Percentiles rank a stretch among this genome's conserved stretches.
Evolutionary conservation across 30 jellyfish, hydroid and myxozoan genomes (phyloP).

Genomic region (Mastigias papua): DNA sequence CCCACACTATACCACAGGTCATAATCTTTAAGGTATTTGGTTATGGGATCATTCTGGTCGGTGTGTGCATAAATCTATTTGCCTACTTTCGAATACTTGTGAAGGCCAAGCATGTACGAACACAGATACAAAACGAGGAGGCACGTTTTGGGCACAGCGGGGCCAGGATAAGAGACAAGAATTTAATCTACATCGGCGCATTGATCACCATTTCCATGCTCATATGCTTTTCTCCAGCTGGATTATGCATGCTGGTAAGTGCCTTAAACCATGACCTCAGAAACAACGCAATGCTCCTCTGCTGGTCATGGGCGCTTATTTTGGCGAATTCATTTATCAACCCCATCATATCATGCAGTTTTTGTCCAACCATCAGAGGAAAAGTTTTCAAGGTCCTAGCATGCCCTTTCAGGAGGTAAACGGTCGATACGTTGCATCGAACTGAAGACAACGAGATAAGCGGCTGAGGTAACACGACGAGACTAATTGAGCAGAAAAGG

Average conservation of each 20-base stretch:
- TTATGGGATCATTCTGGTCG: neutral
- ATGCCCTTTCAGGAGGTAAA: neutral
- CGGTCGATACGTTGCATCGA: neutral
- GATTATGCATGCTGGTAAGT: neutral
- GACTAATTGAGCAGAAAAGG: too few species aligned
- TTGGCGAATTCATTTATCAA: conserved; percentile 39
- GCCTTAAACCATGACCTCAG: neutral
- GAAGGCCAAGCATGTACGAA: conserved; percentile 28
- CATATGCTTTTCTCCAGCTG: conserved; percentile 22
- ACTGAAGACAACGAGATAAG: neutral
- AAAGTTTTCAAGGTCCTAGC: neutral
- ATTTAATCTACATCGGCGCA: conserved; percentile 27
- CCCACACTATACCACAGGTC: neutral
- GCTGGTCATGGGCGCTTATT: conserved; percentile 55
- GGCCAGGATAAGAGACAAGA: neutral
- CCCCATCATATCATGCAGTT: conserved; percentile 44
- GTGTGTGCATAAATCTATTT: neutral
- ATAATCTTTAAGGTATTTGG: neutral
- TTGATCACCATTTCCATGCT: conserved; percentile 34
- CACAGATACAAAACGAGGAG: conserved; percentile 16
- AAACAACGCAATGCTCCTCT: neutral
- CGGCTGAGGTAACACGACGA: too few species aligned
- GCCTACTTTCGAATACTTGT: conserved; percentile 24
- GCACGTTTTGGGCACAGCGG: conserved; percentile 15
- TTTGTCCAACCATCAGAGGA: conserved; percentile 11